Evolutionary conservation across 2,113 vertebrate species (phyloP).

Genomic region (Polypterus senegalus): DNA sequence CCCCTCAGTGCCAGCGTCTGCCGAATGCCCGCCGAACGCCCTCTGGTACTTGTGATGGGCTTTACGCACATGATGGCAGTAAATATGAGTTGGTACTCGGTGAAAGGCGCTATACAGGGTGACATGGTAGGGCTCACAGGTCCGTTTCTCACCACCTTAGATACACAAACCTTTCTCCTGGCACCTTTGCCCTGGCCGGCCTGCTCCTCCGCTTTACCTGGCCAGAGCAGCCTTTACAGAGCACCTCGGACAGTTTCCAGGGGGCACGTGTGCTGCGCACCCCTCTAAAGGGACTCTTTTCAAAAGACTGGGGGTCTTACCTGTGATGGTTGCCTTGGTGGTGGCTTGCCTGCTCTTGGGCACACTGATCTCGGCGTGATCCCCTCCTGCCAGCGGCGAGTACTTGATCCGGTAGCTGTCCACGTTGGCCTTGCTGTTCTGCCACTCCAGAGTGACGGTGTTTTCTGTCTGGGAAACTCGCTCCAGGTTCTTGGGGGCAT

Average conservation of each 20-base stretch:
- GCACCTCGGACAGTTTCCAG: background rate
- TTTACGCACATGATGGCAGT: too few relatives aligned
- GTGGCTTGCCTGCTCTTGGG: conserved; percentile 55
- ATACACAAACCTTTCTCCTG: too few relatives aligned
- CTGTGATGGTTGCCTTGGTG: conserved; percentile 72
- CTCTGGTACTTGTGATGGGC: too few relatives aligned
- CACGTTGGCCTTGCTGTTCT: conserved; percentile 65
- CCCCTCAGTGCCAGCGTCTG: too few relatives aligned
- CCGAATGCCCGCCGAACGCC: too few relatives aligned
- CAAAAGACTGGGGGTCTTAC: conserved; percentile 35
- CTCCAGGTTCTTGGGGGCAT: conserved; percentile 74
- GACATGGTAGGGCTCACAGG: too few relatives aligned
- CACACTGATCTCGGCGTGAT: conserved; percentile 74
- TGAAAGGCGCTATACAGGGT: too few relatives aligned
- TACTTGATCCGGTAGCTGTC: conserved; percentile 84
- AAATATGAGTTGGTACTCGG: too few relatives aligned
- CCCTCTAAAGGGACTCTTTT: background rate
- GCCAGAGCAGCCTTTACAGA: background rate
- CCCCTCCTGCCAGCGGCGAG: conserved; percentile 81
- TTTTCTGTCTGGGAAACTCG: conserved; percentile 69
- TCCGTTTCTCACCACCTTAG: too few relatives aligned
- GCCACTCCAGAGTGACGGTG: conserved; percentile 87
- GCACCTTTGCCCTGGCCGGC: too few relatives aligned
- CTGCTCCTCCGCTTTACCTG: too few relatives aligned
- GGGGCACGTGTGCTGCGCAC: background rate